Conservation (phyloP, 2,797 vertebrate genomes). For the Acanthis flammea region DNA sequence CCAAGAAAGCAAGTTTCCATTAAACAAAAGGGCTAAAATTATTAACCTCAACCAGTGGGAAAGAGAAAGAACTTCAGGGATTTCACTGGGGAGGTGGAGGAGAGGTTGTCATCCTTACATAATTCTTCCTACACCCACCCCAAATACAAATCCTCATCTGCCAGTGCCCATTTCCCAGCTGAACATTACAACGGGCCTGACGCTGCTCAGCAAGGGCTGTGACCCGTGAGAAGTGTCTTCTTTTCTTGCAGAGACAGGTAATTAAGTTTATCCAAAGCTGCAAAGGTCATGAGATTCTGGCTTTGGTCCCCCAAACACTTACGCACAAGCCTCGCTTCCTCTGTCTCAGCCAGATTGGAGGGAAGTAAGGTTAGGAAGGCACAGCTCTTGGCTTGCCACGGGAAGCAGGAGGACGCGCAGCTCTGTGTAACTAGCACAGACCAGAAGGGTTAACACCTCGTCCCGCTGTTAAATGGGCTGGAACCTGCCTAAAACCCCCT, state of each 20-base stretch:
- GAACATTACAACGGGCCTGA: accelerated
- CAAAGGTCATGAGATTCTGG: not conserved
- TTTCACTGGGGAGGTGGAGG: not conserved
- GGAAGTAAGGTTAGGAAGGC: not conserved
- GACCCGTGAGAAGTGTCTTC: not conserved
- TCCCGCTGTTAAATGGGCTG: not conserved
- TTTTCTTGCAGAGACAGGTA: not conserved
- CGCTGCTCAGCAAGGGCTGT: accelerated
- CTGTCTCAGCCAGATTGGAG: not conserved
- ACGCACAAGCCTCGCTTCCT: not conserved
- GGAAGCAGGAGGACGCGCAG: not conserved
- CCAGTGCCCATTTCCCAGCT: not conserved
- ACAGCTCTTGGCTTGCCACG: not conserved
- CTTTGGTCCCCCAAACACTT: not conserved
- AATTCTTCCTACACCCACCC: not conserved
- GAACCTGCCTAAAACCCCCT: not conserved
- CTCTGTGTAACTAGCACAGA: accelerated
- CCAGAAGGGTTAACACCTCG: accelerated
- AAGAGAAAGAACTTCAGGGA: not conserved
- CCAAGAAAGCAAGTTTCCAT: slow-evolving; percentile 75
- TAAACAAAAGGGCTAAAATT: slow-evolving; percentile 48
- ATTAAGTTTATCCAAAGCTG: not conserved
- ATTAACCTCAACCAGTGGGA: slow-evolving; percentile 26
- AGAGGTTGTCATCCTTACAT: not conserved
- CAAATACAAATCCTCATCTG: not conserved